Conservation (phyloP, 2,113 vertebrate genomes). For the Syngnathoides biaculeatus region DNA sequence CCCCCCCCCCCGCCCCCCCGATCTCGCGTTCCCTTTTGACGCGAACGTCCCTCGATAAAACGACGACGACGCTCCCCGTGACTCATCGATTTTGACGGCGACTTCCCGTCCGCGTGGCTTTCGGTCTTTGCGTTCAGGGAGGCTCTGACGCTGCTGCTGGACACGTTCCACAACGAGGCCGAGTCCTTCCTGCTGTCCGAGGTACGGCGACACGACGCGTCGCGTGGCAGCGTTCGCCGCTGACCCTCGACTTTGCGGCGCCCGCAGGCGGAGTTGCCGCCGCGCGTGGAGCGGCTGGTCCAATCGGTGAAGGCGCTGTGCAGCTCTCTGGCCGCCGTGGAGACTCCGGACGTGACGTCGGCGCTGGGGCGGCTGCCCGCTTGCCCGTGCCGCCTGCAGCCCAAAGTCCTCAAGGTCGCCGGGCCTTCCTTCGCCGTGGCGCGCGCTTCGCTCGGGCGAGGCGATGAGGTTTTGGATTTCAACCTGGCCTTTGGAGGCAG, state of each 20-base stretch:
- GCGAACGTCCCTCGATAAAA: no score
- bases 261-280: conserved; percentile 76
- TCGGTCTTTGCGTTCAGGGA: conserved; percentile 73
- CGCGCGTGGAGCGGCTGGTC: conserved; percentile 87
- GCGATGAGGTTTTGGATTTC: no score
- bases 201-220: conserved; percentile 52
- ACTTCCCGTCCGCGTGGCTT: background rate
- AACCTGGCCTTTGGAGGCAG: no score
- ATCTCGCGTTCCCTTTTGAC: no score
- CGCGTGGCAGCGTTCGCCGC: background rate
- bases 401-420: conserved; percentile 87
- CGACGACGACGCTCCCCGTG: no score
- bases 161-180: conserved; percentile 92
- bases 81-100: background rate
- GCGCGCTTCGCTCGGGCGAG: no score
- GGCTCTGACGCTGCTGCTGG: conserved; percentile 88
- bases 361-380: conserved; percentile 91
- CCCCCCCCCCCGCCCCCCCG: no score
- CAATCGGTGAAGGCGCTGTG: conserved; percentile 94
- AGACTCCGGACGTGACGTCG: conserved; percentile 85
- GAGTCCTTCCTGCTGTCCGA: conserved; percentile 86
- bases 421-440: no score
- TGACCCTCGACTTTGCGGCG: background rate
- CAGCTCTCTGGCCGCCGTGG: conserved; percentile 85
- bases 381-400: conserved; percentile 90